Evolutionary conservation across 2,797 vertebrate genomes (phyloP).

Genomic region (Taeniopygia guttata): DNA sequence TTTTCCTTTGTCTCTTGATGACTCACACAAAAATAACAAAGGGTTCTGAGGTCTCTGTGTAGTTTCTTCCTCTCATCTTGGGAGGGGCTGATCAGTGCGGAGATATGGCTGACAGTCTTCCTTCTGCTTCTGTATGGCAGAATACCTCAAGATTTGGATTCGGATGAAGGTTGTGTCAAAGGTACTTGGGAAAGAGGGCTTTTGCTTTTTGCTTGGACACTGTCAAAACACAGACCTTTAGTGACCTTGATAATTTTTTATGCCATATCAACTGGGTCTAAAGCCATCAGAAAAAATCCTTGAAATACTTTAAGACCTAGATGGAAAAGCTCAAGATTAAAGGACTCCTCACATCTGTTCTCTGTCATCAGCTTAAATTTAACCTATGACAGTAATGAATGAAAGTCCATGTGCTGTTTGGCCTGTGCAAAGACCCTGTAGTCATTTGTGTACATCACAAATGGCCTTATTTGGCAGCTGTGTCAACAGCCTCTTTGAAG

Average conservation of each 20-base stretch:
- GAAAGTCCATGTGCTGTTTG: not conserved
- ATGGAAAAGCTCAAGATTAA: constrained; percentile 6
- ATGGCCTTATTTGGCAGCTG: constrained; percentile 30
- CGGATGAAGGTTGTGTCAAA: not conserved
- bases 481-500: constrained; percentile 42
- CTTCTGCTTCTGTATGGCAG: not conserved
- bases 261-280: not conserved
- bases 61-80: not conserved
- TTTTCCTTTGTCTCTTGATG: not conserved
- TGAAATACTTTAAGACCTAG: not conserved
- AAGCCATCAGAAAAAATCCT: not conserved
- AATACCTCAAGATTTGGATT: not conserved
- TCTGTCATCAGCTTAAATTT: constrained; percentile 16
- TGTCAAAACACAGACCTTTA: not conserved
- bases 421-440: not conserved
- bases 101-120: not conserved
- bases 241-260: not conserved
- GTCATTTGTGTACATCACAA: constrained; percentile 26
- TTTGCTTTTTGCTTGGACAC: not conserved
- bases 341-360: constrained; percentile 12
- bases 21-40: not conserved
- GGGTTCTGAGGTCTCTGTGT: not conserved
- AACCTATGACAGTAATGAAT: constrained; percentile 6
- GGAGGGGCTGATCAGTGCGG: not conserved
- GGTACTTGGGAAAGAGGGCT: not conserved